Base-by-base conservation (phyloP, 2,797 vertebrate species). In the Pipistrellus pipistrellus region DNA sequence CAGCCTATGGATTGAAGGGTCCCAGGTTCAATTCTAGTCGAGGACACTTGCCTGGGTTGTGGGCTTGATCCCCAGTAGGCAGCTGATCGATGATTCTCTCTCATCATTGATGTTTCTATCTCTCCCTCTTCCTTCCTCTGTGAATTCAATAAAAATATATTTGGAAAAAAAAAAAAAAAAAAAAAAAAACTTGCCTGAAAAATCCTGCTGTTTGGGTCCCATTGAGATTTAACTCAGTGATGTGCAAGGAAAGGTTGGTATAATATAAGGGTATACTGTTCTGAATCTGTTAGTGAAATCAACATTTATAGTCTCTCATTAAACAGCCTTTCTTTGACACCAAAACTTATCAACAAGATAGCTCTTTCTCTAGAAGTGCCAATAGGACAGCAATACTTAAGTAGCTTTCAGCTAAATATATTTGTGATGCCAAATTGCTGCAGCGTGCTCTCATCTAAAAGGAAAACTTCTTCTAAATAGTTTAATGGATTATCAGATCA, bases 401-500 rank as follows among this genome's bases (percentile, higher is more conserved):
- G 68, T 96, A 73, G 95, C 92, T 96, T 86, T 95, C 62, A 59
- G n/a, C 86, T 97, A 89, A 96, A 84, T 94, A 27, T 95, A 77
- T 96, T 93, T 97, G 88, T 82, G 95, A 91, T 93, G 75, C 75
- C 96, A 95, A 96, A 51, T 83, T 95, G 76, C 72, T 93, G 30
- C 3, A 68, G 44, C 73, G 8, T 76, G 85, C 91, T 96, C 93
- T 95, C 96, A 91, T 94, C 83, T 95, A 73, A 69, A 92, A 59
- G 59, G 94, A 85, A 93, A 96, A 96, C 86, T 96, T 93, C 88
- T 96, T 94, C 94, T 94, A 92, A 97, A 2, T 88, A 95, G 85
- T 68, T 51, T 14, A 96, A 91, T 97, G 93, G 93, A 98, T 98
- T 98, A 98, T 96, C 98, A 98, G 98, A 98, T 99, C 98, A 98